Conservation (phyloP, 2,797 vertebrate genomes). For the Myiotriccus ornatus region DNA sequence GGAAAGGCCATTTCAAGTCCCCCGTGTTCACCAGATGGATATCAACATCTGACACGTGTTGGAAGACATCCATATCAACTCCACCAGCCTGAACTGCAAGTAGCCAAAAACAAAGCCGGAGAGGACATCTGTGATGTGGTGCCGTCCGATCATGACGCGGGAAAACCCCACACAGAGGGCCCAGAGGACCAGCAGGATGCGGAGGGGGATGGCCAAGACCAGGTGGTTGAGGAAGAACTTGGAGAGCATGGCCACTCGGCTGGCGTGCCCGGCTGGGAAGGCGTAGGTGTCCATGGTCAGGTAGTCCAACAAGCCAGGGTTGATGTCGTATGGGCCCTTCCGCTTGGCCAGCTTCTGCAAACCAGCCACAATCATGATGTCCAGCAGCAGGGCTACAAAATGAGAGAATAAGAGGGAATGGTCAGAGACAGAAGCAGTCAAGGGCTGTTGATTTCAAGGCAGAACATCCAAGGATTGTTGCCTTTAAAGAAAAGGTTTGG, state of each 20-base stretch:
- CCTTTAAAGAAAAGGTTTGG: background rate
- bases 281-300: conserved; percentile 91
- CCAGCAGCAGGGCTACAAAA: conserved; percentile 86
- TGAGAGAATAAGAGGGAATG: background rate
- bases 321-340: conserved; percentile 87
- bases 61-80: conserved; percentile 93
- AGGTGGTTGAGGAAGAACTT: conserved; percentile 95
- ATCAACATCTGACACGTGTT: conserved; percentile 92
- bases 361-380: conserved; percentile 88
- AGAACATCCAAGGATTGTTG: background rate
- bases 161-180: conserved; percentile 91
- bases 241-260: conserved; percentile 91
- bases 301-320: conserved; percentile 87
- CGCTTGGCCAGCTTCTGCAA: conserved; percentile 92
- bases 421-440: background rate
- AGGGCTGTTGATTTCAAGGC: background rate
- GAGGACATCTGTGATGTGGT: conserved; percentile 91
- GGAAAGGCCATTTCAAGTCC: background rate
- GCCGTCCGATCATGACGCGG: conserved; percentile 88
- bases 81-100: conserved; percentile 92
- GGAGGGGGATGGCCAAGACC: conserved; percentile 91
- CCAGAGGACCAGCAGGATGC: conserved; percentile 92
- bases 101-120: conserved; percentile 90
- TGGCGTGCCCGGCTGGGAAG: conserved; percentile 92
- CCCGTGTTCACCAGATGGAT: conserved; percentile 81